These are phyloP conservation scores for Xestia ashworthii DNA, from an alignment of 2,888 invertebrate species.

Conservation along the genomic window DNA sequence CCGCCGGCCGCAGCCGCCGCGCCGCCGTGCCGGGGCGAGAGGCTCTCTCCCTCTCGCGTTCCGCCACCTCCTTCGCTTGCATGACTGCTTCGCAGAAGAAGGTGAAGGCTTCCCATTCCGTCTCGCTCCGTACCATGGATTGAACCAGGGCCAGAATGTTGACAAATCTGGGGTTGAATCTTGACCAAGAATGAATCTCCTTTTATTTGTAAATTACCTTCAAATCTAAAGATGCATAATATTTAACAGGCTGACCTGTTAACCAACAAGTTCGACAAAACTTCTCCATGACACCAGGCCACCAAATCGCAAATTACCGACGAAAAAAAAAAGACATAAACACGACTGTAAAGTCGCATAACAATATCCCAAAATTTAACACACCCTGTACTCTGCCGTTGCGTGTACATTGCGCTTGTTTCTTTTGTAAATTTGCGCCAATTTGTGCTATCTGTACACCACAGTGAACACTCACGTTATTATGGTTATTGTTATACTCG, in stretches of 20 bases:
- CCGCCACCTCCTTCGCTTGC: too few relatives aligned
- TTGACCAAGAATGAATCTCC: neutral
- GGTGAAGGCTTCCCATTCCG: too few relatives aligned
- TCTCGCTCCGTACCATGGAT: too few relatives aligned
- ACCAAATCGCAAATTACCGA: conserved; percentile 36
- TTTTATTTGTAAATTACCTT: neutral
- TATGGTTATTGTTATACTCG: conserved; percentile 41
- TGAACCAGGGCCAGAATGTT: neutral
- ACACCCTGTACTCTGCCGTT: conserved; percentile 26
- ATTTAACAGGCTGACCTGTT: neutral
- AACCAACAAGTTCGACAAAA: conserved; percentile 3
- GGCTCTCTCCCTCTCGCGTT: too few relatives aligned
- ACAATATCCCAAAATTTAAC: conserved; percentile 61
- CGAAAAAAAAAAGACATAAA: conserved; percentile 40
- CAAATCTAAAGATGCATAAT: neutral
- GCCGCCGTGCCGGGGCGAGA: too few relatives aligned
- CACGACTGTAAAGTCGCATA: conserved; percentile 36
- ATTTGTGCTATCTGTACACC: conserved; percentile 51
- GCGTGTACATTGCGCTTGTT: conserved; percentile 41
- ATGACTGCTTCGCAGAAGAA: too few relatives aligned
- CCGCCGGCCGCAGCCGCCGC: too few relatives aligned
- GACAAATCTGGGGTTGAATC: neutral
- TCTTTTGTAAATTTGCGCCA: conserved; percentile 57
- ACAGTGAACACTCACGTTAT: conserved; percentile 48
- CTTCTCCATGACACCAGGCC: conserved; percentile 18